Evolutionary conservation across 2,797 vertebrate species (phyloP).

Genomic region (Semaprochilodus insignis): DNA sequence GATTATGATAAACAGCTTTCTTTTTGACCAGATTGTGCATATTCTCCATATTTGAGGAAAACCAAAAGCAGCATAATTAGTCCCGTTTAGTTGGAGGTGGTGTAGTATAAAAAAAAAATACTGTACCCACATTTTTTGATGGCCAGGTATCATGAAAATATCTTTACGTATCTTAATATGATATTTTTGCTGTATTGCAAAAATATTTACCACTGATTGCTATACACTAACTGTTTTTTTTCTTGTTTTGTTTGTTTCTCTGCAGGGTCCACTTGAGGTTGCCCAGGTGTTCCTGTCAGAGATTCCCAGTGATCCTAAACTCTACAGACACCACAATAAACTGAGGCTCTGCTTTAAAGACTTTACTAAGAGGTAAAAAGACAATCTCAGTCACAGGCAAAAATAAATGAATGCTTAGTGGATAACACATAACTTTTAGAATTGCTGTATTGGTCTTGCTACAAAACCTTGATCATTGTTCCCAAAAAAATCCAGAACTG

Average conservation of each 20-base stretch:
- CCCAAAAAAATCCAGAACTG: not conserved
- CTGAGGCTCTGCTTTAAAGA: constrained; percentile 98
- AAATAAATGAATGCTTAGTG: not conserved
- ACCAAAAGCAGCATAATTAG: too few relatives aligned
- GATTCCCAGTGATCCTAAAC: constrained; percentile 96
- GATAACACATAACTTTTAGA: too few relatives aligned
- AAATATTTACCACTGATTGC: too few relatives aligned
- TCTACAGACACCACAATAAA: constrained; percentile 98
- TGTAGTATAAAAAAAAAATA: too few relatives aligned
- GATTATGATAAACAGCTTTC: too few relatives aligned
- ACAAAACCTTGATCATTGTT: too few relatives aligned
- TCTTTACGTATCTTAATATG: not conserved
- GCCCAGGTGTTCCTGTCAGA: constrained; percentile 98
- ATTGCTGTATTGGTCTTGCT: too few relatives aligned
- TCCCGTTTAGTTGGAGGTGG: too few relatives aligned
- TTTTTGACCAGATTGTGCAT: too few relatives aligned
- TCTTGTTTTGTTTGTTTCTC: constrained; percentile 30
- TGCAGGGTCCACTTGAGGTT: constrained; percentile 95
- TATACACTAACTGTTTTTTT: not conserved
- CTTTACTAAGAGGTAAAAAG: constrained; percentile 94
- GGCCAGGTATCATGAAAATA: not conserved
- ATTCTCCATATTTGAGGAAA: too few relatives aligned
- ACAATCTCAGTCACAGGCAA: not conserved
- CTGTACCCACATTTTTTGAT: too few relatives aligned
- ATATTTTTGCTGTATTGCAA: too few relatives aligned